These are phyloP conservation scores for Elachura formosa DNA, from an alignment of 2,113 vertebrate species.

Conservation along the genomic window DNA sequence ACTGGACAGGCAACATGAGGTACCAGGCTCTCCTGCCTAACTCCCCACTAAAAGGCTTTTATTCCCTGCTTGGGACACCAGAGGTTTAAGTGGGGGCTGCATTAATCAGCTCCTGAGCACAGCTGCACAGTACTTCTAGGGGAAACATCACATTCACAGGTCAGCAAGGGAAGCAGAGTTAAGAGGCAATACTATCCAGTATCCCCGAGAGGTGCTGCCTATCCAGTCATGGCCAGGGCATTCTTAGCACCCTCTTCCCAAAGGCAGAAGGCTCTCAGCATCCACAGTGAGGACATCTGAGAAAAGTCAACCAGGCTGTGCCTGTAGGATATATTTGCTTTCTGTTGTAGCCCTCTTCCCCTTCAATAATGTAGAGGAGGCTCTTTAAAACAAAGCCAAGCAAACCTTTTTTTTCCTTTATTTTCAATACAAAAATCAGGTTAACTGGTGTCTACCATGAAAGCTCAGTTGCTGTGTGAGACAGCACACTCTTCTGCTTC, in stretches of 20 bases:
- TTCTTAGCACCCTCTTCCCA: not conserved
- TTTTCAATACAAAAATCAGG: not conserved
- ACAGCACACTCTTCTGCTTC: not conserved
- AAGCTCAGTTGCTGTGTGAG: not conserved
- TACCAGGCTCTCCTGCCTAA: not conserved
- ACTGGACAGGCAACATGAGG: not conserved
- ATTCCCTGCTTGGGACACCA: not conserved
- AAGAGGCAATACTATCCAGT: not conserved
- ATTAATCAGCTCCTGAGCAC: rapidly evolving
- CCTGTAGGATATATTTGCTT: not conserved
- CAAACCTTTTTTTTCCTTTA: not conserved
- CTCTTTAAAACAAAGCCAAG: not conserved
- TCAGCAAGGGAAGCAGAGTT: not conserved
- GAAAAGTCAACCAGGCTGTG: not conserved
- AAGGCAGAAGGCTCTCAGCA: not conserved
- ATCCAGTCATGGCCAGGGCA: not conserved
- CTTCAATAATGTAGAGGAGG: not conserved
- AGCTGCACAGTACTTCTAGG: not conserved
- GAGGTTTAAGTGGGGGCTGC: not conserved
- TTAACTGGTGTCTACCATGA: not conserved
- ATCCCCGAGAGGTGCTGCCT: not conserved
- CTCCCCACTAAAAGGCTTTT: not conserved
- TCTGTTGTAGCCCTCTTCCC: not conserved
- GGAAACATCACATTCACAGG: not conserved
- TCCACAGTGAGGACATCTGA: not conserved